Conservation (phyloP, 2,113 vertebrate species). For the Neolamprologus variostigma region DNA sequence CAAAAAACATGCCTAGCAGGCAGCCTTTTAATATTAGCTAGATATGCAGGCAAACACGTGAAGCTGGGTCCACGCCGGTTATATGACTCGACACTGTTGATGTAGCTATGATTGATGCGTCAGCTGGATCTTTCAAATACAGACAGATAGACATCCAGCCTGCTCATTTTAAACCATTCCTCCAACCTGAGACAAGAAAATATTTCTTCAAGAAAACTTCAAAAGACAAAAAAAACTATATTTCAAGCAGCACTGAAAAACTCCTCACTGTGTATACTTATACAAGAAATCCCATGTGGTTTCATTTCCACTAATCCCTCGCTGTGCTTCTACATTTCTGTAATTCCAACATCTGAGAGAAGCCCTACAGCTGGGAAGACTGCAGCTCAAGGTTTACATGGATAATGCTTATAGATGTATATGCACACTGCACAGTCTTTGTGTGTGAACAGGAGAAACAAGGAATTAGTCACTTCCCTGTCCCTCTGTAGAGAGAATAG, state of each 20-base stretch:
- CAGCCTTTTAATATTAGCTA: not conserved
- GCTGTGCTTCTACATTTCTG: constrained; percentile 13
- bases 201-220: not conserved
- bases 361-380: constrained; percentile 9
- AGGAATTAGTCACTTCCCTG: constrained; percentile 10
- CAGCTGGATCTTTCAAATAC: not conserved
- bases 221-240: not conserved
- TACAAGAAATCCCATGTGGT: constrained; percentile 31
- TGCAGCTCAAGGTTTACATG: constrained; percentile 10
- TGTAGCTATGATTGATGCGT: not conserved
- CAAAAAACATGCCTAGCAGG: not conserved
- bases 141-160: not conserved
- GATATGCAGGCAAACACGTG: not conserved
- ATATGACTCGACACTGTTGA: not conserved
- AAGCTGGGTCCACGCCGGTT: not conserved
- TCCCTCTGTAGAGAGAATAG: not conserved
- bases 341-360: constrained; percentile 36
- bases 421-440: not conserved
- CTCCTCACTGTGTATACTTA: not conserved
- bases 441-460: constrained; percentile 27
- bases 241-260: constrained; percentile 16
- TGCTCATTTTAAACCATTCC: not conserved
- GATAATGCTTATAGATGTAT: constrained; percentile 21
- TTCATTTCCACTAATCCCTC: constrained; percentile 50
- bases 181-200: not conserved